Evolutionary conservation across 2,888 invertebrate species (phyloP).

Genomic region (Parthenolecanium corni): DNA sequence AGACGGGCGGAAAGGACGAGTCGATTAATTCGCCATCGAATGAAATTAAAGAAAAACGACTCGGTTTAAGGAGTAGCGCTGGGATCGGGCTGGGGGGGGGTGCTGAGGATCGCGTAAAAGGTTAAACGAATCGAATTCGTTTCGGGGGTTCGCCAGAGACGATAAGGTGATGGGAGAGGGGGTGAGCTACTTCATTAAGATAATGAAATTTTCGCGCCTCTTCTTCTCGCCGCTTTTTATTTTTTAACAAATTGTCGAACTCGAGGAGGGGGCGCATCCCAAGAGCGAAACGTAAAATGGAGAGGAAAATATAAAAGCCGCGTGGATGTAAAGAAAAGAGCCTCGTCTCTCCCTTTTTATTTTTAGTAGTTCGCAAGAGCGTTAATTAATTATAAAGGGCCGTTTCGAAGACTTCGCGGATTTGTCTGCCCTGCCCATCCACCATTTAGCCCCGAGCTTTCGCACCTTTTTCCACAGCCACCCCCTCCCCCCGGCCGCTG

Average conservation of each 20-base stretch:
- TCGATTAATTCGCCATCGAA: slow-evolving; percentile 23
- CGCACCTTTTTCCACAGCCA: too few species aligned
- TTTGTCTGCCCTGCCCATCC: too few species aligned
- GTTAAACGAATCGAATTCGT: slow-evolving; percentile 21
- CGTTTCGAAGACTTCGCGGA: slow-evolving; percentile 6
- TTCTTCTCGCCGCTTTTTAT: not conserved
- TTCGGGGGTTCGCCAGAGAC: slow-evolving; percentile 7
- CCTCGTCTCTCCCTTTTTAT: too few species aligned
- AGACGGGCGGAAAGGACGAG: slow-evolving; percentile 12
- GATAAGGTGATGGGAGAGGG: slow-evolving; percentile 7
- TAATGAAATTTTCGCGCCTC: slow-evolving; percentile 23
- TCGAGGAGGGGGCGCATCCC: not conserved
- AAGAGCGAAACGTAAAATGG: too few species aligned
- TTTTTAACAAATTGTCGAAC: slow-evolving; percentile 11
- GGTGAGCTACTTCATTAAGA: slow-evolving; percentile 20
- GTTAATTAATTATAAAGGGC: slow-evolving; percentile 22
- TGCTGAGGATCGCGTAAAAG: not conserved
- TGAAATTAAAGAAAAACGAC: slow-evolving; percentile 20
- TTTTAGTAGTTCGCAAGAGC: not conserved
- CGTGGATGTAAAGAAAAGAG: too few species aligned
- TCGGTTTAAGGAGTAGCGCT: too few species aligned
- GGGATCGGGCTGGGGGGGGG: not conserved
- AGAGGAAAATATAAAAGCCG: too few species aligned
- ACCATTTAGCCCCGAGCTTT: too few species aligned
- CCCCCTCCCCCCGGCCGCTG: too few species aligned